Base-by-base conservation (phyloP, 2,888 invertebrate species). In the Leptinotarsa haldemani region DNA sequence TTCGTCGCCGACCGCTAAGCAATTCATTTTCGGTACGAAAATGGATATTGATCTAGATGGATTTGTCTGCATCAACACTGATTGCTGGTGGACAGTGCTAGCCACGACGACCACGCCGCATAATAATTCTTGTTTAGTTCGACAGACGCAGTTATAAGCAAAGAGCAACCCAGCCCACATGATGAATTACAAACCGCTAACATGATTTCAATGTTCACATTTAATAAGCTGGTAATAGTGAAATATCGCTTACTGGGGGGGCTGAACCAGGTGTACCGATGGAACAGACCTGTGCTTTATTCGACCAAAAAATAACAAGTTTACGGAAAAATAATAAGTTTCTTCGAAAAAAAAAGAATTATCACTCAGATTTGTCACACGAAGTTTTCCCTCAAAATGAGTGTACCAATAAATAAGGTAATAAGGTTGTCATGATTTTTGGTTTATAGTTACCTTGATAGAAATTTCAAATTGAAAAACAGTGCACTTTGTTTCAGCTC, bases 51-150 rank as follows among this genome's bases (percentile, higher is more conserved):
- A 70, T 74, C 70, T 53, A 40, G 30, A 73, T 69, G 70, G 18
- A 74, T 74, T 74, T 64, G 74, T 70, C 70, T 67, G 30, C 47
- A 74, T 74, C 74, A 67, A 70, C 70, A 70, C 61, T 53, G 65
- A 52, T 61, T 61, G 56, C 25, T 63, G 52, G 40, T 18, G 63
- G 20, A 64, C 58, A 56, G 64, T 48, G 58, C 48, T 69, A 58
- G 15, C 67, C 30, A 56, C 52, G 74, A 67, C 72, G 72, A 73
- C 74, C 69, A 50, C 61, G 53, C 58, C 52, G 64, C 66, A 69
- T 69, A 76, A 74, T 76, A 72, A 72, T 52, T 76, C 76, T 74
- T 70, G 70, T 72, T 76, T 71, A 74, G 66, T 72, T 71, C 71
- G 76, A 76, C 76, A 76, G 63, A 70, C 69, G 69, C 69, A 70